Evolutionary conservation across 2,888 invertebrate species (phyloP).

Genomic region (Drosophila histrio): DNA sequence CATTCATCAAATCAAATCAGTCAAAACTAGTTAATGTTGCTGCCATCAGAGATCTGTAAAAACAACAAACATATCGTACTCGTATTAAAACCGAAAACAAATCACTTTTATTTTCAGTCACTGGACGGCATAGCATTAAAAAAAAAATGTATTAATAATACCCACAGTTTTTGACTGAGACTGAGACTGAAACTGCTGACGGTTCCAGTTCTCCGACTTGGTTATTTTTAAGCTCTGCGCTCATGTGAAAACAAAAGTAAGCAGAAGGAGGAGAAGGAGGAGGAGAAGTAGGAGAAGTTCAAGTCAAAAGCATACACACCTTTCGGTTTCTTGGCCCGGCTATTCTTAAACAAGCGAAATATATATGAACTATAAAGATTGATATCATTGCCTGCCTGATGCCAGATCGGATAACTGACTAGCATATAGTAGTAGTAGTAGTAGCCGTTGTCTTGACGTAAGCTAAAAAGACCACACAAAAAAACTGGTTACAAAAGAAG

Average conservation of each 20-base stretch:
- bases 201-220: conserved; percentile 30
- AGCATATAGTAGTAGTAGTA: too few species aligned
- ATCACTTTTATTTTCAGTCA: conserved; percentile 73
- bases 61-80: conserved; percentile 3
- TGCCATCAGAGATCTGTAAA: conserved; percentile 36
- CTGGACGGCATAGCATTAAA: conserved; percentile 21
- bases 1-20: conserved; percentile 46
- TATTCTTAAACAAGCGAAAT: conserved; percentile 12
- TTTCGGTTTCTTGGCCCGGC: conserved; percentile 62
- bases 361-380: conserved; percentile 70
- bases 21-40: conserved; percentile 43
- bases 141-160: conserved; percentile 55
- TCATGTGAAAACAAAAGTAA: conserved; percentile 65
- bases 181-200: neutral
- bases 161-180: conserved; percentile 18
- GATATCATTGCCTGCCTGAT: conserved; percentile 57
- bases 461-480: conserved; percentile 33
- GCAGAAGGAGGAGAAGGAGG: conserved; percentile 19
- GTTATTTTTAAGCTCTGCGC: conserved; percentile 54
- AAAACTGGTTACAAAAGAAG: conserved; percentile 70
- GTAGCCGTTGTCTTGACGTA: conserved; percentile 54
- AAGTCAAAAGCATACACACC: conserved; percentile 40
- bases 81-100: conserved; percentile 52
- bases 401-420: conserved; percentile 38
- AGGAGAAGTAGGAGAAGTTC: conserved; percentile 10